Evolutionary conservation across 2,113 vertebrate species (phyloP).

Genomic region (Pelmatolapia mariae): DNA sequence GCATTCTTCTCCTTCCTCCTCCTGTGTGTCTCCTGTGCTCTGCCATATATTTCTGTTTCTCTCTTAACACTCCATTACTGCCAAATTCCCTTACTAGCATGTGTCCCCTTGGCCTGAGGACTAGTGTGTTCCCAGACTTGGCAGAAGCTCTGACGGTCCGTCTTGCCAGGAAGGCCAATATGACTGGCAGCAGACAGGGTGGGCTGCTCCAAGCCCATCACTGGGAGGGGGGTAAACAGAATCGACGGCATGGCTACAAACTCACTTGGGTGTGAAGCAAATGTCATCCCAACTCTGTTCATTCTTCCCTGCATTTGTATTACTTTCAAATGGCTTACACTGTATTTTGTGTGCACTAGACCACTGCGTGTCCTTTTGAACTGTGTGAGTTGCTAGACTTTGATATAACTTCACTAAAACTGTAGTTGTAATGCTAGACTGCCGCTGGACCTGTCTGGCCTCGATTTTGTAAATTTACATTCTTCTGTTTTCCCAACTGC

Average conservation of each 20-base stretch:
- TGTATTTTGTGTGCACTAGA: not conserved
- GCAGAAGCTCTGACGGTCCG: conserved; percentile 19
- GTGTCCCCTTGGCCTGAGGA: conserved; percentile 30
- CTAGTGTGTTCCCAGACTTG: conserved; percentile 12
- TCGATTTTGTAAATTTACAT: not conserved
- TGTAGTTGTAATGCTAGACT: not conserved
- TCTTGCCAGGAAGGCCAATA: conserved; percentile 23
- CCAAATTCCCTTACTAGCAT: conserved; percentile 51
- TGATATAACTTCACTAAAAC: not conserved
- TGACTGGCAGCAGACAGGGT: conserved; percentile 49
- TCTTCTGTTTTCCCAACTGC: not conserved
- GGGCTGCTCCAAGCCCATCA: conserved; percentile 47
- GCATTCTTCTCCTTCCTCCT: not conserved
- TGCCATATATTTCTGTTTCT: not conserved
- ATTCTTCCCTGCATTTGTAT: not conserved
- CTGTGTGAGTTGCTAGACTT: not conserved
- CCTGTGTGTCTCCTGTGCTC: not conserved
- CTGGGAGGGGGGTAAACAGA: not conserved
- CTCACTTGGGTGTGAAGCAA: conserved; percentile 48
- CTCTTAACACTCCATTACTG: conserved; percentile 7
- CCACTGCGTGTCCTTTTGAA: not conserved
- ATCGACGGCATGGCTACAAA: conserved; percentile 3
- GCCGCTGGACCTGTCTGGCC: not conserved
- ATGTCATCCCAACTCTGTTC: conserved; percentile 33
- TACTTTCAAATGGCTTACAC: conserved; percentile 21